Conservation (phyloP, 2,113 vertebrate species). For the Sminthopsis crassicaudata region DNA sequence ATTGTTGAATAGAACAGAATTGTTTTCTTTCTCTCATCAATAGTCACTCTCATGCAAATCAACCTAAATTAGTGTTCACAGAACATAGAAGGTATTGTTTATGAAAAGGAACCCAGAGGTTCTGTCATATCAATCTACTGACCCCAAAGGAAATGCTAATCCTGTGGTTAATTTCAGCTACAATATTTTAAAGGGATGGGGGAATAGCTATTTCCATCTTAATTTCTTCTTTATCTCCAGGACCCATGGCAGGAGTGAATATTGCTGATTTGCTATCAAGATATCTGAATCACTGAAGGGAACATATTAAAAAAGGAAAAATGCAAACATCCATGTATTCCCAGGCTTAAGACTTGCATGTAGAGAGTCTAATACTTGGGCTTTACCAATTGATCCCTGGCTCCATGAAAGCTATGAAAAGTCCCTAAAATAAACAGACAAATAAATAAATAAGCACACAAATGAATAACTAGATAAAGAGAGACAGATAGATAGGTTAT, state of each 20-base stretch:
- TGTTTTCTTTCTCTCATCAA: background rate
- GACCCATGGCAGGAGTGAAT: background rate
- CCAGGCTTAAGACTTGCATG: background rate
- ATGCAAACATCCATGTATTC: background rate
- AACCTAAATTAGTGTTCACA: conserved; percentile 11
- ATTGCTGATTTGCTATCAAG: background rate
- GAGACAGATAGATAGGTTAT: background rate
- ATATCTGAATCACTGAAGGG: background rate
- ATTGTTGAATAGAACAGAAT: background rate
- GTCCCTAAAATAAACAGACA: too few relatives aligned
- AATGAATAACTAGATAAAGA: too few relatives aligned
- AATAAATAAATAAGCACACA: too few relatives aligned
- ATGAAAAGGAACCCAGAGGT: background rate
- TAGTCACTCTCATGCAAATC: background rate
- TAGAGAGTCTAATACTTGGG: background rate
- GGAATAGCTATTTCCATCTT: background rate
- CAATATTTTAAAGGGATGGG: background rate
- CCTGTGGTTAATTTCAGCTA: background rate
- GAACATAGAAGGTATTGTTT: background rate
- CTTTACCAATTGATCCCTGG: background rate
- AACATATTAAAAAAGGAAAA: background rate
- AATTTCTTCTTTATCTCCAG: conserved; percentile 8
- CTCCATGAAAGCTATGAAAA: background rate
- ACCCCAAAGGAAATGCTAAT: background rate
- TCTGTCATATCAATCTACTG: background rate